phyloP scores from a whole-genome alignment of 2,888 invertebrate species.

The Stenodera caucasica region DNA sequence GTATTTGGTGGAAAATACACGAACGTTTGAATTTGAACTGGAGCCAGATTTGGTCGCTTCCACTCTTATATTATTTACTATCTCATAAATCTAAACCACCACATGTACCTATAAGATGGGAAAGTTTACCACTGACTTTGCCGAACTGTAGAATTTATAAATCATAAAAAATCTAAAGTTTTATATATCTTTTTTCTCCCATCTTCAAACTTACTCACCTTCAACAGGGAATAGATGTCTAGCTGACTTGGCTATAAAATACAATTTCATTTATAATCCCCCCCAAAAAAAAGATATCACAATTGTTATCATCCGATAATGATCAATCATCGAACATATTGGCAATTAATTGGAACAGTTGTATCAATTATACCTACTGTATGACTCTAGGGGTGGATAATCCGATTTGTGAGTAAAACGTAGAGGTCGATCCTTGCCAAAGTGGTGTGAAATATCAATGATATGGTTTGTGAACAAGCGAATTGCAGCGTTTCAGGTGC shows the following conservation, averaged over 20 bases:
- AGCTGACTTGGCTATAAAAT: slow-evolving; percentile 18
- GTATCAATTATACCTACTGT: neutral
- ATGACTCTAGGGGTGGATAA: neutral
- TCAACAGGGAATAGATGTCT: too few relatives aligned
- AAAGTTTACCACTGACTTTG: slow-evolving; percentile 43
- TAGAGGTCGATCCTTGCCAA: neutral
- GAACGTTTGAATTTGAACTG: neutral
- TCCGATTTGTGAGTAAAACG: slow-evolving; percentile 6
- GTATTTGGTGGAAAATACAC: neutral
- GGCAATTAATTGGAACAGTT: neutral
- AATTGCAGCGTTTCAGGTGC: neutral
- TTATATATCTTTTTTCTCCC: slow-evolving; percentile 16
- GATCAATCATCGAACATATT: slow-evolving; percentile 9
- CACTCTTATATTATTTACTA: slow-evolving; percentile 48
- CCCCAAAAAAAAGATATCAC: too few relatives aligned
- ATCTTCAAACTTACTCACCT: slow-evolving; percentile 27
- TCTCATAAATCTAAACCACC: slow-evolving; percentile 47
- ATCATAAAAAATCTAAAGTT: slow-evolving; percentile 44
- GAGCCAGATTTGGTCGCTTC: slow-evolving; percentile 35
- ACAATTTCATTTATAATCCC: too few relatives aligned
- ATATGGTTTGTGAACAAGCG: neutral
- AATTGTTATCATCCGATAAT: neutral
- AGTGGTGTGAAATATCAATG: slow-evolving; percentile 4
- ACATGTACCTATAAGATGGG: slow-evolving; percentile 46
- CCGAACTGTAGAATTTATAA: slow-evolving; percentile 46